Base-by-base conservation (phyloP, 2,113 vertebrate species). In the Alectura lathami region DNA sequence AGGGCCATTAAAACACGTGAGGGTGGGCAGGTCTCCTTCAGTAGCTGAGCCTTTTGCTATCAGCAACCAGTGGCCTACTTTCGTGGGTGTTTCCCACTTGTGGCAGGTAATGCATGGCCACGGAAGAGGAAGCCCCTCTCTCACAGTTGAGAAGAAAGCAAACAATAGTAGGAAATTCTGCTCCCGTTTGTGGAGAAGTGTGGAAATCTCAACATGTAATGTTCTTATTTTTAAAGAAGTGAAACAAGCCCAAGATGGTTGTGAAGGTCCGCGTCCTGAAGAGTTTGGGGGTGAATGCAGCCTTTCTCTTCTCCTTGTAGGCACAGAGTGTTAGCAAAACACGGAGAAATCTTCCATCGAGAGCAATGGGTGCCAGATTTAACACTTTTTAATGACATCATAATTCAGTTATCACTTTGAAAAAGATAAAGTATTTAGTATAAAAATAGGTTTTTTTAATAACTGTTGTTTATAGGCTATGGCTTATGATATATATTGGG, bases 61-160 rank as follows among this genome's bases (percentile, higher is more conserved):
- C 21, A 24, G 34, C 32, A 64, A 13, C 6, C 27, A 11, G 6
- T 62, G n/a, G 14, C 80, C 21, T 56, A 9, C 42, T 63, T 26
- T 13, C 50, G 29, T 27, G 17, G 36, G 9, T 85, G 36, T 83
- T 81, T 80, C 36, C 45, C 42, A 26, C 8, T 53, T 83, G 72
- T 26, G 45, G 22, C 40, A 66, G 14, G 14, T 57, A 88, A 38
- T 0, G 0, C 23, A 43, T 21, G 17, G 67, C 29, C 67, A n/a
- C 7, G 38, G 22, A 83, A 66, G 23, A 40, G 76, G 56, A 77
- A 26, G 1, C 7, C 4, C 4, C 3, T 2, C 3, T 51, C 32
- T 83, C 45, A 67, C 8, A 50, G 30, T 43, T 11, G 3, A 73
- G 40, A 74, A 34, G 22, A 73, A 76, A 91, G 14, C 8, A 66